phyloP scores from a whole-genome alignment of 92 coral and sea anemone species.

The Metridium senile region DNA sequence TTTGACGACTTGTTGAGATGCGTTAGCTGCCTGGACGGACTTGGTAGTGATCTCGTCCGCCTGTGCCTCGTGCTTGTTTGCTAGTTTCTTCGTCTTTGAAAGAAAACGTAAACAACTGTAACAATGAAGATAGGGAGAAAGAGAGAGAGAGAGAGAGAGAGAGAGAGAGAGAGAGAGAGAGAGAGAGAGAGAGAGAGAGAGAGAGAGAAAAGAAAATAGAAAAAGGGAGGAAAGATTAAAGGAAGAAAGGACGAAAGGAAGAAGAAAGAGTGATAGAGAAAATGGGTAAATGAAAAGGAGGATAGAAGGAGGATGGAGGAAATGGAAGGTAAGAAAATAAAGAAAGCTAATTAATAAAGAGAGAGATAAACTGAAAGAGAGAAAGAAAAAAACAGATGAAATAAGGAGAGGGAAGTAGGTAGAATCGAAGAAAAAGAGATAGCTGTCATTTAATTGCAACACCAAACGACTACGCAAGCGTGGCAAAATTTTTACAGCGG shows the following conservation, averaged over 20 bases:
- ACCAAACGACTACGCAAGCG: neutral
- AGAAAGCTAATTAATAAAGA: neutral
- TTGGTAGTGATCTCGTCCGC: conserved; percentile 63
- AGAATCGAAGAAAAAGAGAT: neutral
- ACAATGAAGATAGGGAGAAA: neutral
- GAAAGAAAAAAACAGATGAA: neutral
- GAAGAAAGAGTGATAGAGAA: neutral
- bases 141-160: neutral
- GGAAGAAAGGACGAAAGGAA: neutral
- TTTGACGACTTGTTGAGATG: conserved; percentile 64
- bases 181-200: too few relatives aligned
- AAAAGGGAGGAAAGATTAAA: neutral
- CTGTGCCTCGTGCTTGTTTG: conserved; percentile 77
- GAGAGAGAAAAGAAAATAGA: neutral
- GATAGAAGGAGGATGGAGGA: neutral
- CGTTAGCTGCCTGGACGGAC: conserved; percentile 59
- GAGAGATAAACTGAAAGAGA: neutral
- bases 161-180: too few relatives aligned
- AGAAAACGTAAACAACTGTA: neutral
- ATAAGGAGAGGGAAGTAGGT: neutral
- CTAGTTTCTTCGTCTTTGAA: conserved; percentile 64
- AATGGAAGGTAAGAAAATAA: neutral
- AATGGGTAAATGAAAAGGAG: too few relatives aligned
- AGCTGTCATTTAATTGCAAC: too few relatives aligned
- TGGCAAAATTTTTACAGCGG: too few relatives aligned